These are phyloP conservation scores for Harpagus bidentatus DNA, from an alignment of 2,113 vertebrate species.

Conservation along the genomic window DNA sequence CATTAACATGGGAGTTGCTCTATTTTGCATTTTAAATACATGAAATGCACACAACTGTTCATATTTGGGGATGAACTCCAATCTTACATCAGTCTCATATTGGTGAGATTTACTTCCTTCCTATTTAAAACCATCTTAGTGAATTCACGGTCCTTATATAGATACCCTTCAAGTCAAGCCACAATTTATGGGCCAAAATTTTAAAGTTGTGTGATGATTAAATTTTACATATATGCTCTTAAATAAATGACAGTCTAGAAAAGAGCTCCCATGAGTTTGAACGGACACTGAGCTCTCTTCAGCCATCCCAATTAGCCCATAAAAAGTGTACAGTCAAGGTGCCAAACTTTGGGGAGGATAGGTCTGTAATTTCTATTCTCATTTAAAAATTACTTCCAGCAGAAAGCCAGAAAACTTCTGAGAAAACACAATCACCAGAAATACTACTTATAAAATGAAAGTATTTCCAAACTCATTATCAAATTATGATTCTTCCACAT, in stretches of 20 bases:
- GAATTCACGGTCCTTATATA: background rate
- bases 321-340: background rate
- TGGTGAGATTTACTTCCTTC: background rate
- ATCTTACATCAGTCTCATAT: background rate
- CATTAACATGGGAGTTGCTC: background rate
- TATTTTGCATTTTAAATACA: background rate
- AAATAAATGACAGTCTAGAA: background rate
- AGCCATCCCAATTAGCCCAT: background rate
- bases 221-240: background rate
- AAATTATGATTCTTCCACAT: background rate
- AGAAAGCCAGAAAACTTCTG: background rate
- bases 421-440: background rate
- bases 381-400: background rate
- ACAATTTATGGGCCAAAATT: background rate
- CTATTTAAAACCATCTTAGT: background rate
- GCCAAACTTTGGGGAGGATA: background rate
- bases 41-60: background rate
- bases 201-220: background rate
- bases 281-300: fast-evolving
- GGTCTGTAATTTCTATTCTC: background rate
- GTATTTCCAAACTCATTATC: background rate
- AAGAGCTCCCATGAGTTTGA: background rate
- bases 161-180: background rate
- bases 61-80: background rate
- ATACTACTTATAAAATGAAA: background rate